phyloP scores from a whole-genome alignment of 2,888 invertebrate species.

The Cheilosia vulpina region DNA sequence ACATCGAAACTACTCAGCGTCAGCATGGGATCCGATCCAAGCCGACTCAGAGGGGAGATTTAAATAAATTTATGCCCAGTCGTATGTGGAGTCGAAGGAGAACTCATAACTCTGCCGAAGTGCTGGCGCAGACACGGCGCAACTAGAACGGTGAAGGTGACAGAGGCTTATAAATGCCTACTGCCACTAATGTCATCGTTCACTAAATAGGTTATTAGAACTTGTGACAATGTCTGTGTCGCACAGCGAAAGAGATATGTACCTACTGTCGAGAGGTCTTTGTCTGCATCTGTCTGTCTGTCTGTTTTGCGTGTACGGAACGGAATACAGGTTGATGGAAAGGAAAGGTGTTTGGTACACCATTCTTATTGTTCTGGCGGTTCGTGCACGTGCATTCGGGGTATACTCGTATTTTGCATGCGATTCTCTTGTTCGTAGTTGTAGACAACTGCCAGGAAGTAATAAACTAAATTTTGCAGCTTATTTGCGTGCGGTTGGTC shows the following conservation, averaged over 20 bases:
- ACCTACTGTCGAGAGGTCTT: not conserved
- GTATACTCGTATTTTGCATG: constrained; percentile 52
- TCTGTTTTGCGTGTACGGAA: constrained; percentile 18
- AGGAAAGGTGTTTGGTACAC: constrained; percentile 59
- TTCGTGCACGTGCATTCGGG: constrained; percentile 38
- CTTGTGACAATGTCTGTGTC: constrained; percentile 62
- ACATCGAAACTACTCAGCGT: constrained; percentile 43
- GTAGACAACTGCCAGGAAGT: constrained; percentile 37
- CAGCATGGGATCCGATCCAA: constrained; percentile 60
- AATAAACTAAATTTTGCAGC: constrained; percentile 44
- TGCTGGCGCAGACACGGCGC: constrained; percentile 24
- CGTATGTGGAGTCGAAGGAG: constrained; percentile 24
- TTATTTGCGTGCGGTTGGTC: constrained; percentile 60
- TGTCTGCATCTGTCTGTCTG: constrained; percentile 19
- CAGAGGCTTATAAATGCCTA: constrained; percentile 50
- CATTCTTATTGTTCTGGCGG: constrained; percentile 38
- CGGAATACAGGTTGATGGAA: constrained; percentile 35
- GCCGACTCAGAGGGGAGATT: constrained; percentile 37
- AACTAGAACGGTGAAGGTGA: constrained; percentile 44
- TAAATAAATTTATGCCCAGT: constrained; percentile 66
- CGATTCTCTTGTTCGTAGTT: constrained; percentile 43
- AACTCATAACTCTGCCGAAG: constrained; percentile 25
- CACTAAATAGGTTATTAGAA: constrained; percentile 74
- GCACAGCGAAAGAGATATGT: not conserved
- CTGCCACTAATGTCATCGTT: constrained; percentile 62